phyloP scores from a whole-genome alignment of 2,113 vertebrate genomes.

The western clawed frog (Xenopus tropicalis) region UCB_Xtro_10.0 CM004449.2:124361501-124362000 shows the following conservation, averaged over 20 bases:
- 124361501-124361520: constrained; percentile 39
- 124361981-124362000: no score
- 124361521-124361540: constrained; percentile 24
- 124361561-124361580: constrained; percentile 5
- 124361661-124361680: constrained; percentile 42
- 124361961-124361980: no score
- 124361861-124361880: neutral
- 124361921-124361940: no score
- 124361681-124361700: constrained; percentile 36
- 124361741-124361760: constrained; percentile 5
- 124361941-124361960: no score
- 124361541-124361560: constrained; percentile 26
- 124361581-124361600: constrained; percentile 13
- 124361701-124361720: constrained; percentile 13
- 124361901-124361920: no score
- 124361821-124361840: neutral
- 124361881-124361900: no score
- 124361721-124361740: neutral
- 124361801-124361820: neutral
- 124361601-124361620: constrained; percentile 31
- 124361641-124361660: constrained; percentile 31
- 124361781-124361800: neutral
- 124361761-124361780: neutral
- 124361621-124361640: constrained; percentile 17
- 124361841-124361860: neutral